Conservation (phyloP, 1,140 invertebrate genomes). For the Heterodera schachtii region DNA sequence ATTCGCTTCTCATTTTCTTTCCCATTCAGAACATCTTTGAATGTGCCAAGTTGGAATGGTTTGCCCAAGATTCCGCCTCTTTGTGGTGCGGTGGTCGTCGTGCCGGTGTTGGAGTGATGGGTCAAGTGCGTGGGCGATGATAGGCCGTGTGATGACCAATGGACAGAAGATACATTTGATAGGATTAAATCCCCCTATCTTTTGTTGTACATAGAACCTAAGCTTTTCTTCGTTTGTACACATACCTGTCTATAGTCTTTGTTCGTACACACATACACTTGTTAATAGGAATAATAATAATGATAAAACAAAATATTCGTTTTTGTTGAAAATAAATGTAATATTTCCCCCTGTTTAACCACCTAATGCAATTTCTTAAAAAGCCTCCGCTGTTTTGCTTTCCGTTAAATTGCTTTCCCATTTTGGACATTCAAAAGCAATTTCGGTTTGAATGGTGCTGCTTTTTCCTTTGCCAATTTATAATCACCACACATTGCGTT, state of each 20-base stretch:
- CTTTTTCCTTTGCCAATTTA: background rate
- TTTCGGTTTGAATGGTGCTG: background rate
- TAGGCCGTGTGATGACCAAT: background rate
- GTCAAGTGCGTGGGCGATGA: background rate
- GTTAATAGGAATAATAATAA: too few relatives aligned
- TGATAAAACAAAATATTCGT: too few relatives aligned
- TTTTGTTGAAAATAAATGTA: too few relatives aligned
- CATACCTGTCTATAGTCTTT: too few relatives aligned
- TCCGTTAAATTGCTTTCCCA: background rate
- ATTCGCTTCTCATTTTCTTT: background rate
- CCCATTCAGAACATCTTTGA: slow-evolving; percentile 16
- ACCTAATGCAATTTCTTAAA: too few relatives aligned
- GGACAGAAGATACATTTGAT: background rate
- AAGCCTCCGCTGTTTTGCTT: background rate
- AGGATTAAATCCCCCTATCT: background rate
- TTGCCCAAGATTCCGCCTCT: background rate
- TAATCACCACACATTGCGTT: background rate
- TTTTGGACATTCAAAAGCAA: background rate
- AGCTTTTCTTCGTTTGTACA: too few relatives aligned
- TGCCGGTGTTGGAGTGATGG: background rate
- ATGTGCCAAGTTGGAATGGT: slow-evolving; percentile 23
- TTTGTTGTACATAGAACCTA: too few relatives aligned
- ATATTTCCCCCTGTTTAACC: too few relatives aligned
- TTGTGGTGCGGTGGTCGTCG: too few relatives aligned
- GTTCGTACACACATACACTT: too few relatives aligned